Evolutionary conservation across 1,140 invertebrate genomes (phyloP), one percentile per base, ranked within the genome.

Genomic region (Listronotus oregonensis): DNA sequence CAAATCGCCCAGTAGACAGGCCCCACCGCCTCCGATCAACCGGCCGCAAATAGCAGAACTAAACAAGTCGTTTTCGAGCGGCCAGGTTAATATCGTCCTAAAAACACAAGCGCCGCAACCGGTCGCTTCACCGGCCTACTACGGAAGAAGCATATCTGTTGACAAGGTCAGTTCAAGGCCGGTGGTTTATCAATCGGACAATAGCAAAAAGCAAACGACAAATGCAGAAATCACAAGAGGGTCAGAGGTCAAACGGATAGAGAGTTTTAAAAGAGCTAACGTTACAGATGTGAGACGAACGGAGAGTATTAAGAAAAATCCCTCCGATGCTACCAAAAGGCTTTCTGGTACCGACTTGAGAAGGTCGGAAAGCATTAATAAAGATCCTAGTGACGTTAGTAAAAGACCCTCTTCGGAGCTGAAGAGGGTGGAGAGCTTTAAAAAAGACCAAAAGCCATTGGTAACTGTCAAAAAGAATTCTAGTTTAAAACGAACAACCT

Each of bases 141-240:
- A 56, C 50, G 70, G 75, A 46, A 51, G 69, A 27, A 67, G 70
- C 32, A 67, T 69, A 31, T 69, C 69, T 5, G 66, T 73, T 37
- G 66, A 72, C 21, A 72, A 72, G 61, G 21, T 51, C 32, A 71
- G 58, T 39, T 67, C 73, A 1, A 67, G 75, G 64, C 75, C 77
- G 2, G 61, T 78, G 7, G 68, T 78, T 52, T 78, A 73, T 57
- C 74, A 76, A 62, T 76, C 74, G 2, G 67, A 70, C 14, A 71
- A 73, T 56, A 27, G 68, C 17, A 75, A 73, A 60, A 71, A 17
- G 15, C 64, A 4, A 71, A 70, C 37, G 52, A 59, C 7, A 67
- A 17, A 57, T 21, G 15, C 27, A 6, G 21, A 60, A 60, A 32
- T 15, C 21, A 59, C 44, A 46, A 59, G 6, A 34, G 7, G n/a